Base-by-base conservation (phyloP, 1,140 invertebrate species). In the Hycleus phaleratus region DNA sequence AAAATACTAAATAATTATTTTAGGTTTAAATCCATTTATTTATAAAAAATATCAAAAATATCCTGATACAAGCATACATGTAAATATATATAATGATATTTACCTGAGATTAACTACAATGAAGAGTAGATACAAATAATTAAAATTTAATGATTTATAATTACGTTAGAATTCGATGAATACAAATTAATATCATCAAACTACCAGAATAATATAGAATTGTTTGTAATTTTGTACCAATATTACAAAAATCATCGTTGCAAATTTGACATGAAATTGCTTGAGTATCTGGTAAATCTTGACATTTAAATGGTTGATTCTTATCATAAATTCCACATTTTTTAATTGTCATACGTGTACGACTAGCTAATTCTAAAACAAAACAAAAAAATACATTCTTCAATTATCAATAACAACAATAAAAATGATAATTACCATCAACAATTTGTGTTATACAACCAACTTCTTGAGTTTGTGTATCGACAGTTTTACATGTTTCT, bases 221-320 rank as follows among this genome's bases (percentile, higher is more conserved):
- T 11, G 18, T 52, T 45, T 25, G 32, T 2, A 18, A 25, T 4
- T 18, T 26, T n/a, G n/a, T 26, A 38, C 25, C 38, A 5, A 25
- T 9, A 42, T 53, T 53, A 26, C 51, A 53, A 46, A 53, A 46
- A 45, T 53, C 51, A 12, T 11, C 51, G 3, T 53, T 26, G 26
- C 51, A 53, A 26, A 45, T 46, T 10, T 32, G 6, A 12, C 51
- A 53, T 12, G 39, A 45, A 4, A 46, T 18, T 26, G 40, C 38
- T 10, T 53, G 26, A 8, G 2, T 32, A 3, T 46, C 42, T n/a
- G 51, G 51, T 12, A 53, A 26, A 1, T 11, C 39, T 25, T n/a
- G 43, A 42, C 51, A 53, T 3, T 26, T 26, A 45, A 26, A 53
- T 11, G 11, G 26, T 11, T 46, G 42, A 45, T 44, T 38, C 32